Evolutionary conservation across 2,113 vertebrate species (phyloP).

Genomic region (Morone saxatilis): DNA sequence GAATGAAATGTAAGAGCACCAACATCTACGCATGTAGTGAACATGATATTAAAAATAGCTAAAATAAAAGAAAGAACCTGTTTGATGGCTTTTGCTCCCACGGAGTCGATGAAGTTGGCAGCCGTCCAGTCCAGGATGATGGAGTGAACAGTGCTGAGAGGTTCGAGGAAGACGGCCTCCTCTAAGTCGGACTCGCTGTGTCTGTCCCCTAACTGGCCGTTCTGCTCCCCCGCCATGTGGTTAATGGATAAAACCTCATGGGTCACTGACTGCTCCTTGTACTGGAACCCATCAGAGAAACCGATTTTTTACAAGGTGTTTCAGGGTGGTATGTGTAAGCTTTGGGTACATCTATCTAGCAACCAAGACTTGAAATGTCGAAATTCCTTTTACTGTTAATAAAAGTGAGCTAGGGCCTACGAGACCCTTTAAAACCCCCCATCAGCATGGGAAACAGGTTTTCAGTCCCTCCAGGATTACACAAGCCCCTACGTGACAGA

Average conservation of each 20-base stretch:
- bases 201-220: constrained; percentile 80
- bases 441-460: background rate
- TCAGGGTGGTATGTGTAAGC: background rate
- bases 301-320: background rate
- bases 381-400: too few relatives aligned
- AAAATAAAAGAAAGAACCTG: constrained; percentile 71
- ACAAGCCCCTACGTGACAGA: background rate
- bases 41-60: background rate
- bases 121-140: constrained; percentile 93
- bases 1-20: too few relatives aligned
- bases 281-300: constrained; percentile 61
- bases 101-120: constrained; percentile 94
- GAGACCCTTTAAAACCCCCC: background rate
- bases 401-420: too few relatives aligned
- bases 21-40: too few relatives aligned
- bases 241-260: constrained; percentile 82
- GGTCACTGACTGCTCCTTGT: constrained; percentile 83
- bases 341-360: background rate
- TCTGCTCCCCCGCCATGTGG: constrained; percentile 60
- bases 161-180: constrained; percentile 85
- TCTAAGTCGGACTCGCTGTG: constrained; percentile 74
- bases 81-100: constrained; percentile 93
- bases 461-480: background rate
- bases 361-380: background rate
- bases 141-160: constrained; percentile 81